Evolutionary conservation across 2,888 invertebrate genomes (phyloP), one percentile per base, ranked within the genome.

Genomic region (Xestia c-nigrum): DNA sequence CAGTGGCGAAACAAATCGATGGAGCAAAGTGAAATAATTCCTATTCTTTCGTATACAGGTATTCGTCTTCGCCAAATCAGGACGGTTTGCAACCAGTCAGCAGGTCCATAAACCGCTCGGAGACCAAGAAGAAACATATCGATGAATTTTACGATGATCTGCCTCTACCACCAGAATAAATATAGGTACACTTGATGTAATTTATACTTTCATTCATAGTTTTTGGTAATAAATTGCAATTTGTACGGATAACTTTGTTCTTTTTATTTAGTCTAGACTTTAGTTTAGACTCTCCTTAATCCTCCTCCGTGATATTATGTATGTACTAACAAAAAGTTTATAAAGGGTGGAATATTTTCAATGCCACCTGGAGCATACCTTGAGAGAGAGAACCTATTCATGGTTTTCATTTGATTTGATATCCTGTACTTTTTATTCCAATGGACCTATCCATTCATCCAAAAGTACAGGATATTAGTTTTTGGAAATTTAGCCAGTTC

Each of bases 131-230:
- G 91, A 95, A 93, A 85, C 86, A 90, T 55, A 66, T 89, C 10
- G 95, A 95, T 55, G 94, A 95, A 57, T 94, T 92, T 72, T 96
- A 95, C 5, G 96, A 96, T n/a, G 96, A 97, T 65, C 88, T 97
- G 65, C 97, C 97, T 19, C 86, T 97, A 59, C 96, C 97, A 2
- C 96, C 96, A 3, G 97, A 97, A 82, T 96, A 90, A 86, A 68
- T 52, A 67, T 59, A 31, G 31, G 31, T 31, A 14, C 38, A 55
- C n/a, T 24, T 16, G 19, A 55, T 67, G 14, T 1, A 31, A 31
- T 38, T 71, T 24, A 57, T 70, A n/a, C n/a, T 38, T 38, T 21
- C 0, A 68, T 73, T 69, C 80, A 31, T 55, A 59, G 59, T 61
- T 70, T 75, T 72, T 64, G 73, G 50, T 73, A 80, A 83, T 80